Conservation (phyloP, 92 coral and sea anemone genomes). For the Actinernus sp. region DNA sequence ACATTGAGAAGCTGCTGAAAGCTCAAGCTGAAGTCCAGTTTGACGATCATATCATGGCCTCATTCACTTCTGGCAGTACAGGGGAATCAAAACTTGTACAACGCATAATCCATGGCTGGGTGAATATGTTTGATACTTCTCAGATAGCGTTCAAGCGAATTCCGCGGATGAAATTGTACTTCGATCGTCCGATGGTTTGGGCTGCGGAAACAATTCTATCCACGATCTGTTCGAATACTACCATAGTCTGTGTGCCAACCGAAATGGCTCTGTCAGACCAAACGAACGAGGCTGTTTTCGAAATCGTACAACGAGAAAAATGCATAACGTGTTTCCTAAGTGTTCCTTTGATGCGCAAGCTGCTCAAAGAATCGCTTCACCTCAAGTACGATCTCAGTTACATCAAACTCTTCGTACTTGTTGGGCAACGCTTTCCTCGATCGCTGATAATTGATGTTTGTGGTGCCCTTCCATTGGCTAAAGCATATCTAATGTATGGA, state of each 20-base stretch:
- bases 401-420: not conserved
- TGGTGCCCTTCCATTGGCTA: not conserved
- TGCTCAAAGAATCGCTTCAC: not conserved
- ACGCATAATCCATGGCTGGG: too few species aligned
- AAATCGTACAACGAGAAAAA: slow-evolving; percentile 13
- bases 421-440: not conserved
- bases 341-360: not conserved
- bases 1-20: too few species aligned
- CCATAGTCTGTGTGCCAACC: slow-evolving; percentile 1
- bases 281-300: not conserved
- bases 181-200: too few species aligned
- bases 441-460: not conserved
- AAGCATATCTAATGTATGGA: not conserved
- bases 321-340: not conserved
- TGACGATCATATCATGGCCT: too few species aligned
- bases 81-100: too few species aligned
- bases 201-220: too few species aligned
- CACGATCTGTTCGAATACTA: too few species aligned
- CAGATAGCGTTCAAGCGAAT: too few species aligned
- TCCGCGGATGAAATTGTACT: too few species aligned
- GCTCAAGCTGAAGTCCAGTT: too few species aligned
- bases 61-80: too few species aligned
- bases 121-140: too few species aligned
- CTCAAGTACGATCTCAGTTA: slow-evolving; percentile 5
- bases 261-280: not conserved